Conservation (phyloP, 2,113 vertebrate genomes). For the Aythya baeri region DNA sequence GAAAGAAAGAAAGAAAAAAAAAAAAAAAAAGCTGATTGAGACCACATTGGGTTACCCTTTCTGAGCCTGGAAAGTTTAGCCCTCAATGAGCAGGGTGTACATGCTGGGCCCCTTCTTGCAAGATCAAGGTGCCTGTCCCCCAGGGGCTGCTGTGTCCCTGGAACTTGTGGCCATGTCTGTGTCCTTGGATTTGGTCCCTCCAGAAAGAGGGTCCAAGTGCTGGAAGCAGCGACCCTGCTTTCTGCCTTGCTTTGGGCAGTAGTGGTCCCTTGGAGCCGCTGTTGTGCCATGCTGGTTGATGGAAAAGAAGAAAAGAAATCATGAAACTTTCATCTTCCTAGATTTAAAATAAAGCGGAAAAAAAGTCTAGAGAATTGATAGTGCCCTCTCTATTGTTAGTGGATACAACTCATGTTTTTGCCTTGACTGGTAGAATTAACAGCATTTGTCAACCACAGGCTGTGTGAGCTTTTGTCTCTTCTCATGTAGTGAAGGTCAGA, state of each 20-base stretch:
- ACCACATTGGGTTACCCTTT: background rate
- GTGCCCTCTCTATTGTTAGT: background rate
- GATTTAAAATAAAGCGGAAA: background rate
- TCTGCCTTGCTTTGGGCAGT: background rate
- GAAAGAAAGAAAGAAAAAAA: too few relatives aligned
- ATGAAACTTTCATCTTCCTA: background rate
- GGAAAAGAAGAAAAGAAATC: background rate
- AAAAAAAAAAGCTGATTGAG: background rate
- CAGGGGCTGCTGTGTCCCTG: background rate
- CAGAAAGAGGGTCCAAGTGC: background rate
- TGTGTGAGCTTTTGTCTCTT: background rate
- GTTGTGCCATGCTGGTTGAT: background rate
- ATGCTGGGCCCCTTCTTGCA: rapidly evolving
- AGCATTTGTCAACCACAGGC: background rate
- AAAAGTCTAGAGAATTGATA: background rate
- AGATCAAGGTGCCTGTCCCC: background rate
- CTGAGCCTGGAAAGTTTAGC: background rate
- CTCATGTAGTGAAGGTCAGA: background rate
- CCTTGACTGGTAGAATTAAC: background rate
- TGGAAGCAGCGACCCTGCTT: background rate
- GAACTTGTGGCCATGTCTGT: background rate
- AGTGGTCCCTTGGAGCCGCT: background rate
- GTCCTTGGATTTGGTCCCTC: background rate
- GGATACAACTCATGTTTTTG: background rate
- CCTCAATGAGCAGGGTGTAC: background rate